Base-by-base conservation (phyloP, 2,888 invertebrate species). In the Loripinus fragilis region DNA sequence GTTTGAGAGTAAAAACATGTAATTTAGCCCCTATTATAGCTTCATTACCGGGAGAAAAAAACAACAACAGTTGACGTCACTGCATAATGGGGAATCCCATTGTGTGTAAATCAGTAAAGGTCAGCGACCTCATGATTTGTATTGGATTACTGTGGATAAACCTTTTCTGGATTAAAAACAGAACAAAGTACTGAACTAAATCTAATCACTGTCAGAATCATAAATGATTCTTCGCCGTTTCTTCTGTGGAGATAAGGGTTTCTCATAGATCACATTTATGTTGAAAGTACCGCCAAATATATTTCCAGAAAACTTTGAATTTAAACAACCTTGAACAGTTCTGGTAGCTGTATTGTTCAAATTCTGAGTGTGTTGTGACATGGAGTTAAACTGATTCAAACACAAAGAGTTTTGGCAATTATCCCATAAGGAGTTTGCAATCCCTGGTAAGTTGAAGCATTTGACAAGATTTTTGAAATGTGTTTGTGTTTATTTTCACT, bases 401-500 rank as follows among this genome's bases (percentile, higher is more conserved):
- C 60, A 60, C 15, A 33, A 17, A 33, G 60, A 33, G 30, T 33
- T 33, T 17, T 30, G 60, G 33, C n/a, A n/a, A n/a, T n/a, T n/a
- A n/a, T n/a, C n/a, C 60, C 60, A 60, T 60, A 60, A 2, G 10
- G 12, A 17, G 5, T 17, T 2, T 5, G 60, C 23, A 12, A 33
- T 33, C 10, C 60, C 20, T 30, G 60, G 60, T 60, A 33, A 60
- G 60, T 60, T 2, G 1, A 33, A 17, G 7, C 17, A 60, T 48
- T 64, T 7, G 80, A 80, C 3, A 81, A 15, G 38, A 81, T 67
- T 65, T 42, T 71, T 8, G 77, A 81, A 48, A 67, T 71, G 15
- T 67, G n/a, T 33, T 55, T 77, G n/a, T 77, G 81, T 52, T 73
- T 77, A 48, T 74, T 60, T 65, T 81, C 81, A 69, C 68, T 68